Evolutionary conservation across 2,888 invertebrate genomes (phyloP).

Genomic region (Argyra leucocephala): DNA sequence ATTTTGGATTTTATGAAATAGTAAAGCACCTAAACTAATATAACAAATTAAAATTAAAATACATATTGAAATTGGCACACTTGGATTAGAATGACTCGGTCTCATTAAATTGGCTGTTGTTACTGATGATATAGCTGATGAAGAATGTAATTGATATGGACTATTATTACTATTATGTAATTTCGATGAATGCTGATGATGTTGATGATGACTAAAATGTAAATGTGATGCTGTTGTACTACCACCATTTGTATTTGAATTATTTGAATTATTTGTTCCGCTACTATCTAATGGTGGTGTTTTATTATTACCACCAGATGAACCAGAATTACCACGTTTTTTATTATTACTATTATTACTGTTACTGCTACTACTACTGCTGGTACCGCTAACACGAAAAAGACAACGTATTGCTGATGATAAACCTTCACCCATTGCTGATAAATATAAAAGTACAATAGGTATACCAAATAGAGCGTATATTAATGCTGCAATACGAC

Average conservation of each 20-base stretch:
- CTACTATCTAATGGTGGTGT: slow-evolving; percentile 23
- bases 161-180: slow-evolving; percentile 22
- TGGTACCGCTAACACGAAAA: slow-evolving; percentile 45
- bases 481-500: slow-evolving; percentile 65
- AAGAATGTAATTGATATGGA: slow-evolving; percentile 24
- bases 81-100: slow-evolving; percentile 24
- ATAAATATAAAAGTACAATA: slow-evolving; percentile 76
- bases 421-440: slow-evolving; percentile 75
- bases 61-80: slow-evolving; percentile 82
- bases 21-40: slow-evolving; percentile 76
- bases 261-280: slow-evolving; percentile 31
- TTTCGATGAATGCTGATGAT: slow-evolving; percentile 21
- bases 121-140: slow-evolving; percentile 10
- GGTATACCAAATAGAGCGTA: slow-evolving; percentile 83
- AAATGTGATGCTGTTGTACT: slow-evolving; percentile 23
- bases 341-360: too few species aligned
- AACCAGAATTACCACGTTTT: slow-evolving; percentile 12
- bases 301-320: slow-evolving; percentile 20
- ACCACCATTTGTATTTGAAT: slow-evolving; percentile 35
- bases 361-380: slow-evolving; percentile 19
- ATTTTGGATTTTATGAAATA: slow-evolving; percentile 82
- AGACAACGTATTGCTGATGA: slow-evolving; percentile 67
- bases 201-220: slow-evolving; percentile 21
- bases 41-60: slow-evolving; percentile 77
- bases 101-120: slow-evolving; percentile 18